Conservation (phyloP, 2,113 vertebrate species). For the Caretta caretta region DNA sequence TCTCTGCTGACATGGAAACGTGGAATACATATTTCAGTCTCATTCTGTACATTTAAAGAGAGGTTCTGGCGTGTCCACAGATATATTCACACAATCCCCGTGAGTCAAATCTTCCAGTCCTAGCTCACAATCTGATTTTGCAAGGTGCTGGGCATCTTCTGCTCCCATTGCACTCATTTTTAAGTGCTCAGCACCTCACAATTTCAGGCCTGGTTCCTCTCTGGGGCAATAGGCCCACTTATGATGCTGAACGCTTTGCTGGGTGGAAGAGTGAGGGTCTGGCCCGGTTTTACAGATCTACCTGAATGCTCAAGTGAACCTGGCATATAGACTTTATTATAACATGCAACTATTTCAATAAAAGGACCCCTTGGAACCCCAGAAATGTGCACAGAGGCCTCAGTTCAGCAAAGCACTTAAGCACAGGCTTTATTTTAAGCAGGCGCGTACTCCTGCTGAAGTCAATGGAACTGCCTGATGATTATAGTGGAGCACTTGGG, state of each 20-base stretch:
- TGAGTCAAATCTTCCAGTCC: fast-evolving
- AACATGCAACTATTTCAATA: neutral
- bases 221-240: fast-evolving
- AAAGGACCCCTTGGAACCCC: fast-evolving
- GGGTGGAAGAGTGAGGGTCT: neutral
- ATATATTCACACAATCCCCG: fast-evolving
- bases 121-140: fast-evolving
- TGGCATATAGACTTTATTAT: fast-evolving
- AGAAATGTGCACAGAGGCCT: neutral
- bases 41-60: neutral
- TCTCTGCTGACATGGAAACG: neutral
- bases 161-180: neutral
- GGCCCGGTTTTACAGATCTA: neutral
- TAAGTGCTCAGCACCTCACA: neutral
- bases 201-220: neutral
- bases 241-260: neutral
- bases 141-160: fast-evolving
- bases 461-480: neutral
- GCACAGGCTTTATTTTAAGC: neutral
- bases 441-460: neutral
- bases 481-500: neutral
- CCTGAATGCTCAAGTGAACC: neutral
- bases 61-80: neutral
- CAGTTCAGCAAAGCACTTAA: neutral
- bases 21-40: neutral